Evolutionary conservation across 1,140 invertebrate genomes (phyloP).

Genomic region (Oryctes rhinoceros): DNA sequence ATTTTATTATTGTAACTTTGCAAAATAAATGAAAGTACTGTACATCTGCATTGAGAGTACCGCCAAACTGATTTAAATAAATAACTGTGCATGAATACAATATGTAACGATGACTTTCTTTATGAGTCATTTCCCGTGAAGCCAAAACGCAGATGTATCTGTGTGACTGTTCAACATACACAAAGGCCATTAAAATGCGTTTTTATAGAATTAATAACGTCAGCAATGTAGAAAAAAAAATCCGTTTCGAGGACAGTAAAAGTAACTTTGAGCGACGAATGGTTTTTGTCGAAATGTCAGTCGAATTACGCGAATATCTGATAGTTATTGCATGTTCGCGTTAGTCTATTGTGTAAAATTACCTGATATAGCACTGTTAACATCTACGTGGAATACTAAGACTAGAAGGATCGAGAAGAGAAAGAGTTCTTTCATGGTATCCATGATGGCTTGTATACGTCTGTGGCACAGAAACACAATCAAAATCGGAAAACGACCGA

Average conservation of each 20-base stretch:
- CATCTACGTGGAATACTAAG: neutral
- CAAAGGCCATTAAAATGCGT: no score
- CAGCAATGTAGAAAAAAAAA: neutral
- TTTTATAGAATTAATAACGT: neutral
- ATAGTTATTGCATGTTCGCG: neutral
- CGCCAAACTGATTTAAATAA: no score
- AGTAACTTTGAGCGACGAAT: neutral
- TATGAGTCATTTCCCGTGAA: slow-evolving; percentile 8
- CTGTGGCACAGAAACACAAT: slow-evolving; percentile 1
- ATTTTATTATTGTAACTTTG: no score
- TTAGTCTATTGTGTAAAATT: neutral
- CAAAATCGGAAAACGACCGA: neutral
- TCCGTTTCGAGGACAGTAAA: neutral
- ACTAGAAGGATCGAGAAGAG: neutral
- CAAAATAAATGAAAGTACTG: no score
- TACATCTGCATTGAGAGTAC: no score
- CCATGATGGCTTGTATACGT: neutral
- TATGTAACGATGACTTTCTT: neutral
- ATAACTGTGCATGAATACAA: neutral
- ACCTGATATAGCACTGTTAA: slow-evolving; percentile 27
- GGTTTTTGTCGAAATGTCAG: neutral
- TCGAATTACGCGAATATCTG: neutral
- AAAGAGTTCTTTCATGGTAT: neutral
- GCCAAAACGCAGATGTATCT: neutral
- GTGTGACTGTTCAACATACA: no score